These are phyloP conservation scores for Drosophila leonis DNA, from an alignment of 2,888 invertebrate species.

Conservation along the genomic window DNA sequence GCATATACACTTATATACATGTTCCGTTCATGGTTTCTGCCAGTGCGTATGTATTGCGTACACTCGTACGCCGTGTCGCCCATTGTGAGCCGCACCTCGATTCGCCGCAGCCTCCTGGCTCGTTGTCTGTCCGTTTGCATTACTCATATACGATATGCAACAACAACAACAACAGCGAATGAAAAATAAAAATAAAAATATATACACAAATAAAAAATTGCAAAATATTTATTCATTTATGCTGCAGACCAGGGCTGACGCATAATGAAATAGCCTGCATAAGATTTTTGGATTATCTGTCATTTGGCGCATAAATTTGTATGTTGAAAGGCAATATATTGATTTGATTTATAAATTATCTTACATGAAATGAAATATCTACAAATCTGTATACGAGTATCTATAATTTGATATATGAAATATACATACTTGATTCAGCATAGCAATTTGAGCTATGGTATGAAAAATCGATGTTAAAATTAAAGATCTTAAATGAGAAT, in stretches of 20 bases:
- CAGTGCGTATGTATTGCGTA: conserved; percentile 55
- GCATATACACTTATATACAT: conserved; percentile 28
- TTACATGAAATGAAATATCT: background rate
- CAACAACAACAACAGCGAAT: conserved; percentile 41
- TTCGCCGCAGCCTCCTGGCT: conserved; percentile 32
- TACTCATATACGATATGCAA: conserved; percentile 64
- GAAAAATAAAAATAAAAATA: conserved; percentile 30
- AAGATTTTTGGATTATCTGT: conserved; percentile 3
- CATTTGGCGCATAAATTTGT: background rate
- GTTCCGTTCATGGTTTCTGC: conserved; percentile 38
- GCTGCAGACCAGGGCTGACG: conserved; percentile 58
- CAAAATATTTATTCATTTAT: conserved; percentile 74
- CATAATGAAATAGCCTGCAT: background rate
- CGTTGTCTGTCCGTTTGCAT: conserved; percentile 62
- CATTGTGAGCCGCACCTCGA: conserved; percentile 71
- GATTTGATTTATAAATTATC: background rate
- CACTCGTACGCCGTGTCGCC: conserved; percentile 75
- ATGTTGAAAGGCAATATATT: background rate
- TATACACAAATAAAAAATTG: conserved; percentile 54
- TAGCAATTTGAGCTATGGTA: background rate
- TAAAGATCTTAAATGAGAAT: background rate
- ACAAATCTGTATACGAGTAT: background rate
- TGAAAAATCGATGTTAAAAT: background rate
- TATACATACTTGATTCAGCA: background rate
- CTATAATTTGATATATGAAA: background rate